A percentile compares a stretch with the other conserved stretches of the same genome.
Conservation (phyloP, 2,888 invertebrate species). For the Apeira syringaria region DNA sequence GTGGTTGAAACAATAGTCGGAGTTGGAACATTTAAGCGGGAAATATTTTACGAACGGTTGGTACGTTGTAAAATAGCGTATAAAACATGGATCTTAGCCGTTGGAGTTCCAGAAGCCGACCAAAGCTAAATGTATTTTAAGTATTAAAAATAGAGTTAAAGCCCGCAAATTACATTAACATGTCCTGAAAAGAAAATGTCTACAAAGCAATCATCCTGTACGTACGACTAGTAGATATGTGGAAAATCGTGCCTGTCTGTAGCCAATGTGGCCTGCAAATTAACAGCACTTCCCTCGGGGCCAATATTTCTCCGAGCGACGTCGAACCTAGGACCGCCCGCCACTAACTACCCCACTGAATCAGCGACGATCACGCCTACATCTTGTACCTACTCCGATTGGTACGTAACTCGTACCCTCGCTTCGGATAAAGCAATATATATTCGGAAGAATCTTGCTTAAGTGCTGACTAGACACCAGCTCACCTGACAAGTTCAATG, state of each 20-base stretch:
- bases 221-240: too few relatives aligned
- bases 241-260: conserved; percentile 71
- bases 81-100: too few relatives aligned
- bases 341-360: conserved; percentile 81
- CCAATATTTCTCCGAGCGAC: conserved; percentile 79
- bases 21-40: too few relatives aligned
- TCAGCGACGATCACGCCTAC: conserved; percentile 82
- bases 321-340: conserved; percentile 78
- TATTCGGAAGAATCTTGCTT: conserved; percentile 51
- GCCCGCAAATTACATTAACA: too few relatives aligned
- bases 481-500: conserved; percentile 41
- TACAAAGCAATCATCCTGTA: too few relatives aligned
- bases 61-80: too few relatives aligned
- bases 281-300: conserved; percentile 76
- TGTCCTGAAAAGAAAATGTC: too few relatives aligned
- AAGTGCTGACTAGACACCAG: conserved; percentile 64
- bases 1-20: too few relatives aligned
- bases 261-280: conserved; percentile 74
- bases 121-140: too few relatives aligned
- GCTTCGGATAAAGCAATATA: conserved; percentile 72
- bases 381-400: conserved; percentile 80
- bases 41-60: too few relatives aligned
- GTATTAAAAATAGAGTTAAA: too few relatives aligned
- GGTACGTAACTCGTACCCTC: conserved; percentile 70
- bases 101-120: too few relatives aligned